Percentiles rank a stretch among this genome's conserved stretches.
phyloP scores from a whole-genome alignment of 2,888 invertebrate genomes.

The Lochmaea crataegi region DNA sequence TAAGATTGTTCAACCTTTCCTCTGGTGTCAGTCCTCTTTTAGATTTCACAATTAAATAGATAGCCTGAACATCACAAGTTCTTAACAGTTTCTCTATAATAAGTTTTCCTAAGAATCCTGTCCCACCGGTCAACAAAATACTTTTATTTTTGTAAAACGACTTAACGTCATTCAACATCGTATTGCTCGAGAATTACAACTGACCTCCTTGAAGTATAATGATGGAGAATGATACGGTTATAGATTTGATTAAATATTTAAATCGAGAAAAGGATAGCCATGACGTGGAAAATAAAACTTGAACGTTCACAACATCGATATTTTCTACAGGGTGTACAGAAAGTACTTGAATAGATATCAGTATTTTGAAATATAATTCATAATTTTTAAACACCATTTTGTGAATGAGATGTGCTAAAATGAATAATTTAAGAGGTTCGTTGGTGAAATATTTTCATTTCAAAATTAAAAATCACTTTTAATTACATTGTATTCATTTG shows the following conservation, averaged over 20 bases:
- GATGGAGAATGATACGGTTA: constrained; percentile 44
- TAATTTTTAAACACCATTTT: too few species aligned
- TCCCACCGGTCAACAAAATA: constrained; percentile 59
- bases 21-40: constrained; percentile 53
- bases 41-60: constrained; percentile 55
- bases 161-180: constrained; percentile 49
- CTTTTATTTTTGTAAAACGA: constrained; percentile 55
- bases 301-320: constrained; percentile 20
- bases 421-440: too few species aligned
- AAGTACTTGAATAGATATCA: not conserved
- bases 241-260: constrained; percentile 53
- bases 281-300: constrained; percentile 32
- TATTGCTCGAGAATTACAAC: constrained; percentile 8
- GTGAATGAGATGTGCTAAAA: too few species aligned
- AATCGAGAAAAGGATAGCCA: constrained; percentile 29
- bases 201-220: constrained; percentile 11
- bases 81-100: constrained; percentile 57
- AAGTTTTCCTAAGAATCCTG: constrained; percentile 59
- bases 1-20: constrained; percentile 66
- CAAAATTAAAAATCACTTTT: too few species aligned
- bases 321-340: constrained; percentile 13
- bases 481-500: too few species aligned
- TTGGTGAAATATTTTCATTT: too few species aligned
- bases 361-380: too few species aligned
- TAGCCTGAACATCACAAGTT: constrained; percentile 52